These are phyloP conservation scores for Adelphocoris suturalis DNA, from an alignment of 2,888 invertebrate genomes.

Conservation along the genomic window DNA sequence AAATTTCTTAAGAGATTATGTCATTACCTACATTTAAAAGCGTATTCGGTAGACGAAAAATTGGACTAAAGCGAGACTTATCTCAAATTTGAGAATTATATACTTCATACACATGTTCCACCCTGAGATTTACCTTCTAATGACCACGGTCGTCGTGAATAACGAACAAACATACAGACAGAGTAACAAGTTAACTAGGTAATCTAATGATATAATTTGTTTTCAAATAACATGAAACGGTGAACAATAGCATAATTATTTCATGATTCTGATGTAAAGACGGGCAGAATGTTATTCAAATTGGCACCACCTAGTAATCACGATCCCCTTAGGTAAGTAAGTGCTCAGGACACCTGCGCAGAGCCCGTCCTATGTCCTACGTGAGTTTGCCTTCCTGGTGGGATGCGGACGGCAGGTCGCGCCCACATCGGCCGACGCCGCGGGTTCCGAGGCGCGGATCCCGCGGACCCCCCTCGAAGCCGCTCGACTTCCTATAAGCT, in stretches of 20 bases:
- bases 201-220: neutral
- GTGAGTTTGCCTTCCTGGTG: no score
- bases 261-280: neutral
- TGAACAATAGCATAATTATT: neutral
- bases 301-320: no score
- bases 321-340: neutral
- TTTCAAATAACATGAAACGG: neutral
- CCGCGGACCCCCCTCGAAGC: constrained; percentile 33
- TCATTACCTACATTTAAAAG: no score
- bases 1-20: no score
- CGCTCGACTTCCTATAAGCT: neutral
- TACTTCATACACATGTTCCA: no score
- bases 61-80: no score
- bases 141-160: neutral
- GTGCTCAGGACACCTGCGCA: neutral
- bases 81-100: no score
- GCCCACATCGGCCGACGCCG: neutral
- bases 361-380: neutral
- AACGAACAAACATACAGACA: neutral
- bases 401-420: no score
- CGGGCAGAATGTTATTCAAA: no score
- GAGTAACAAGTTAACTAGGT: no score
- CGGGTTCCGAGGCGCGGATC: neutral
- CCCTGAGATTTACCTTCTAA: neutral
- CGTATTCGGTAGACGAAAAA: no score